Conservation (phyloP, 2,888 invertebrate species). For the Clivina fossor region DNA sequence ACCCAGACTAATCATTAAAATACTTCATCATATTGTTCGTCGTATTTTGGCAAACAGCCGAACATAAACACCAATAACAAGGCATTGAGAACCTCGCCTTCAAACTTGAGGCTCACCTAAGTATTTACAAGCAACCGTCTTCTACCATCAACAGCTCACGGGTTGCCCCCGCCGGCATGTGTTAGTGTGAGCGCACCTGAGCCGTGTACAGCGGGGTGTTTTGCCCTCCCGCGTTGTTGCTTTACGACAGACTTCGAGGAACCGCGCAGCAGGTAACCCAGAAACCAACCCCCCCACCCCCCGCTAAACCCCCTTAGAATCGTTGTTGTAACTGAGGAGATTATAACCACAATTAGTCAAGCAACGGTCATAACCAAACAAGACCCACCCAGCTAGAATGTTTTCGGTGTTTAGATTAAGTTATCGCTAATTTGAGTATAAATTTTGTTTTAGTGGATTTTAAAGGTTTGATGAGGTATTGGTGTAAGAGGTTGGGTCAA, state of each 20-base stretch:
- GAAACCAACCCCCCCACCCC: conserved; percentile 44
- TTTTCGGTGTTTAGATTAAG: neutral
- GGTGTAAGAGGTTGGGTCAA: too few relatives aligned
- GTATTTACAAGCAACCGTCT: too few relatives aligned
- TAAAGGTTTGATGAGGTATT: neutral
- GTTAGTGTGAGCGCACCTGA: too few relatives aligned
- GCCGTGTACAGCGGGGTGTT: neutral
- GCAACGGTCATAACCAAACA: conserved; percentile 40
- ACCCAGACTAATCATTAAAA: too few relatives aligned
- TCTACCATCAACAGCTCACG: too few relatives aligned
- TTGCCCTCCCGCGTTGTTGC: conserved; percentile 25
- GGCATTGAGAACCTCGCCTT: conserved; percentile 4
- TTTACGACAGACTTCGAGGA: conserved; percentile 52
- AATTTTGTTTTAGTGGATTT: neutral
- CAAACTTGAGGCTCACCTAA: conserved; percentile 18
- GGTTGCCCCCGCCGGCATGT: too few relatives aligned
- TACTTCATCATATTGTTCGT: too few relatives aligned
- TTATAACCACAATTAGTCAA: conserved; percentile 50
- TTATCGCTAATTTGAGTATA: neutral
- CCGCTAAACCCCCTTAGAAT: too few relatives aligned
- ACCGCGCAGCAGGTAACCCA: conserved; percentile 47
- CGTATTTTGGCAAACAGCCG: too few relatives aligned
- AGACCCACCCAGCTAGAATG: conserved; percentile 8
- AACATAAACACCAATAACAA: too few relatives aligned
- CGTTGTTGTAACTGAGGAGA: too few relatives aligned